Base-by-base conservation (phyloP, 2,888 invertebrate species). In the Synanthedon vespiformis region DNA sequence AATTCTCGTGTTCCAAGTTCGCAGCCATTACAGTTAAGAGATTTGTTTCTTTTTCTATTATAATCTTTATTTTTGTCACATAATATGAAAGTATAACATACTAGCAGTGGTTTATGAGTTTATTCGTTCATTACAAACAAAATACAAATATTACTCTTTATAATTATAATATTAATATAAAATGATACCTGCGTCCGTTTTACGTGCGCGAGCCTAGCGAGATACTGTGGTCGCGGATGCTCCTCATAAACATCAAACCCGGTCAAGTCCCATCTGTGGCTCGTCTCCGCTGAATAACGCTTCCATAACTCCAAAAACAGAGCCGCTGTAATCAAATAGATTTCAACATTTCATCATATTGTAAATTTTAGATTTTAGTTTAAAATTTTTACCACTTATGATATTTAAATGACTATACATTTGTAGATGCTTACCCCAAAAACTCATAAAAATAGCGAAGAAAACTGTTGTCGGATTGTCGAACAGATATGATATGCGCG, bases 261-360 rank as follows among this genome's bases (percentile, higher is more conserved):
- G 0, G 95, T 95, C 57, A 98, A 89, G 83, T 98, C 98, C 98
- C 98, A 99, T 54, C 96, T 92, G 81, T 98, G 98, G 3, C 97
- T 96, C 72, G 98, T 95, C 84, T 96, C 95, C 0, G 96, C 95
- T 0, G 97, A 96, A 76, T 97, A 97, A 16, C 97, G 90, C 82
- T 97, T 98, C 98, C 98, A 99, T 56, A 97, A 85, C 81, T 99
- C 98, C 70, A 98, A 84, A 88, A 98, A 99, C 61, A 96, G 89
- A 0, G 97, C 92, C 61, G 94, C 95, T 93, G 66, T 14, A 50
- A 50, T 6, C 14, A 12, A 44, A 44, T 14, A 44, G 3, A 13
- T 12, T 44, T 44, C 2, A 44, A 44, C 44, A 44, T 13, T 44
- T 6, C n/a, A 44, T n/a, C 8, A 44, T 13, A 41, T n/a, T 12